These are phyloP conservation scores for Plutomurus gul DNA, from an alignment of 1,140 invertebrate species.

Conservation along the genomic window DNA sequence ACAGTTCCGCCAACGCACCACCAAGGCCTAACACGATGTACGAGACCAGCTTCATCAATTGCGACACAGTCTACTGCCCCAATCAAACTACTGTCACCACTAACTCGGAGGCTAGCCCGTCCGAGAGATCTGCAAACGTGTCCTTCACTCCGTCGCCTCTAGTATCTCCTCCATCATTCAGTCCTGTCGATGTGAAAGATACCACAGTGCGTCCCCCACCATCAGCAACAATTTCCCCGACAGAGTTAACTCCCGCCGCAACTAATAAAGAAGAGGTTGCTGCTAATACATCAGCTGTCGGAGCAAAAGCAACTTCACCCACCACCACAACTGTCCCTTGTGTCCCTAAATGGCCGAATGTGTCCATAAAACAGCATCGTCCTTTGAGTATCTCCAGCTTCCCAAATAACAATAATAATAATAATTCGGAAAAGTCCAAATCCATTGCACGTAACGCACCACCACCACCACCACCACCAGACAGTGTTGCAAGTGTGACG, in stretches of 20 bases:
- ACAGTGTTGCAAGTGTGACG: too few species aligned
- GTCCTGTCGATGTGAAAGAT: too few species aligned
- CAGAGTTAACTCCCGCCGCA: neutral
- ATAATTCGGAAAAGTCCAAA: neutral
- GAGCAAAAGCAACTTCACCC: neutral
- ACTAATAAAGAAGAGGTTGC: neutral
- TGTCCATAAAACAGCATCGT: slow-evolving; percentile 40
- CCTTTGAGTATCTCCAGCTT: slow-evolving; percentile 46
- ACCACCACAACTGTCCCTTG: neutral
- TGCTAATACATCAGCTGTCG: neutral
- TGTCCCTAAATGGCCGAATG: slow-evolving; percentile 35
- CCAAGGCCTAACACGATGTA: slow-evolving; percentile 30
- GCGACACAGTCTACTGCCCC: neutral
- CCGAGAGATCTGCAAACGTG: too few species aligned
- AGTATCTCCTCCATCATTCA: too few species aligned
- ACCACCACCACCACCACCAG: neutral
- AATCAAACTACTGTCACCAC: too few species aligned
- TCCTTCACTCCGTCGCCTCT: too few species aligned
- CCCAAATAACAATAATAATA: neutral
- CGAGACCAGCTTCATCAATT: slow-evolving; percentile 25
- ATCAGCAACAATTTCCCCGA: too few species aligned
- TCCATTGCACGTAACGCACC: neutral
- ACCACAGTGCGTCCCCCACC: too few species aligned
- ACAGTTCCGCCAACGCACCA: neutral
- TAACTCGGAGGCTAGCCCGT: too few species aligned